Evolutionary conservation across 2,888 invertebrate species (phyloP), one percentile per base, ranked within the genome.

Genomic region (Apodemia hepburni): DNA sequence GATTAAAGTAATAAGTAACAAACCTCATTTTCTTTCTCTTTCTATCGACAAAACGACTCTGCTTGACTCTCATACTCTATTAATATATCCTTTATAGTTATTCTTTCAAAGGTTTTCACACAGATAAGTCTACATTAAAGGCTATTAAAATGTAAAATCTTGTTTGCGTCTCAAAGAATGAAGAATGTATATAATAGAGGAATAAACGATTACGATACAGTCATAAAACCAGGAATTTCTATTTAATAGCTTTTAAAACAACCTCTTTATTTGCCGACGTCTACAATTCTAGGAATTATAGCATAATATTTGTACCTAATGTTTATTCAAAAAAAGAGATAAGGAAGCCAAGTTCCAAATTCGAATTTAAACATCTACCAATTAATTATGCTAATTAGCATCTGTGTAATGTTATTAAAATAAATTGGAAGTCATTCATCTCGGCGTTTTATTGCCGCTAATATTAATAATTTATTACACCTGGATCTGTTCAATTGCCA

Each of bases 391-490:
- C 27, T 54, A 54, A 54, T 54, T 54, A 54, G 54, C 54, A 54
- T 54, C 54, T 54, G 54, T 54, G 54, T 54, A 54, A 54, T 54
- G 54, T 54, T 54, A 54, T 54, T 54, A 54, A 54, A 54, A 27
- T 54, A 54, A 54, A 54, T 54, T 22, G 54, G 54, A 54, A 54
- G 54, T 54, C 54, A 54, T 54, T 54, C 54, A 54, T 54, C 54
- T 54, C 54, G 27, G 27, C 27, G n/a, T 57, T 27, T 57, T 57
- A 57, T 57, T 57, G 57, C 57, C 29, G 57, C 57, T 57, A 57
- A 57, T 57, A 57, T 57, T 57, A 29, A 57, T 57, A 57, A 57
- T 57, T 57, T 57, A 57, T 57, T 57, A 57, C 57, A 57, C 29
- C 57, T 57, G 57, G 29, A 27, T 57, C 29, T 47, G 57, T 29